Base-by-base conservation (phyloP, 2,113 vertebrate genomes). In the Ellobius talpinus region DNA sequence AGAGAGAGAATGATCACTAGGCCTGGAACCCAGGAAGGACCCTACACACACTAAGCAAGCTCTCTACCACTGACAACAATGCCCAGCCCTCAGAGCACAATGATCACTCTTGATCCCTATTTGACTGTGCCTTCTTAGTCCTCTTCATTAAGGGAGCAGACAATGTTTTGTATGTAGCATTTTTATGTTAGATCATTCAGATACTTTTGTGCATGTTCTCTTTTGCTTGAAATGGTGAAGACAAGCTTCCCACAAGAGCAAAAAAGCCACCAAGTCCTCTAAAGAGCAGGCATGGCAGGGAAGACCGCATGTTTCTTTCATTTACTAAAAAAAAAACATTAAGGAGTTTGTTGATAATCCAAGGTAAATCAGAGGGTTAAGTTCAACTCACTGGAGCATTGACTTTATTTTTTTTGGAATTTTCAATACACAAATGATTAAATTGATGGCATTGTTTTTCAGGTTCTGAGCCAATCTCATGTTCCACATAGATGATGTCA, bases 261-360 rank as follows among this genome's bases (percentile, higher is more conserved):
- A 87, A 26, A 26, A 81, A 65, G 14, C 50, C 23, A 63, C 31
- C 1, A 16, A 85, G 33, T 29, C 24, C n/a, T 85, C 72, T 39
- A 50, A 65, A 87, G 66, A 87, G 26, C 33, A 68, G n/a, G 42
- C 7, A 3, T 7, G 23, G 1, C 29, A 70, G 1, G 7, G 12
- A 85, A 86, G 45, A 68, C 7, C 1, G 42, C 14, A 1, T 7
- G 33, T 58, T 50, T n/a, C 7, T 78, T 52, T 91, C 78, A 19
- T 68, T 85, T 55, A 76, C 31, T 74, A 55, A 78, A 96, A 87
- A 96, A 87, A 96, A 89, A 65, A 5, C 14, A 86, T 24, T 76
- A 79, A 70, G 58, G 89, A 90, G 10, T 21, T 24, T 72, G 29
- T 58, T 61, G 58, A 36, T 52, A 78, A 90, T 9, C 36, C 29